phyloP scores from a whole-genome alignment of 2,888 invertebrate genomes.

The Neoaliturus tenellus region DNA sequence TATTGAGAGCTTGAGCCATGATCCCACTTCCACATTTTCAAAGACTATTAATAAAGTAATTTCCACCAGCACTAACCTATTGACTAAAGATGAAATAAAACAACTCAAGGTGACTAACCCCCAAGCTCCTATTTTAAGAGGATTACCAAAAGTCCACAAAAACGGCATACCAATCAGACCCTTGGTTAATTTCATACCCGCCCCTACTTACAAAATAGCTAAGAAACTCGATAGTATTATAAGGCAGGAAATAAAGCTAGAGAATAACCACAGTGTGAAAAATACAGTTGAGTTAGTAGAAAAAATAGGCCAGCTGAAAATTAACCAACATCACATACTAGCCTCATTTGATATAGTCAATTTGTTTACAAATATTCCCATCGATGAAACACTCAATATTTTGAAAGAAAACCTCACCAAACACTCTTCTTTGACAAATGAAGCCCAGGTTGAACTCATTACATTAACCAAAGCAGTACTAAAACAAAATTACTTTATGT shows the following conservation, averaged over 20 bases:
- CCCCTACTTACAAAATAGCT: slow-evolving; percentile 23
- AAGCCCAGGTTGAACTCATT: not conserved
- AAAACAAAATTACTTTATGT: slow-evolving; percentile 10
- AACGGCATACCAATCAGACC: slow-evolving; percentile 3
- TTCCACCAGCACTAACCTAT: not conserved
- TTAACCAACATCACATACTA: not conserved
- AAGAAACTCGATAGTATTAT: not conserved
- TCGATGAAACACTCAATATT: not conserved
- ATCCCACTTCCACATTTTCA: not conserved
- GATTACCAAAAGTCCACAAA: slow-evolving; percentile 13
- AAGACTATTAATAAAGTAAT: slow-evolving; percentile 11
- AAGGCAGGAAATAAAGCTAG: not conserved
- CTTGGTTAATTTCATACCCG: slow-evolving; percentile 14
- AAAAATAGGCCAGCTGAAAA: not conserved
- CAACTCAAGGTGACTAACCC: not conserved
- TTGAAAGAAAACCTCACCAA: not conserved
- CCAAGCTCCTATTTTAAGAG: not conserved
- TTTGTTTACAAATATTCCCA: slow-evolving; percentile 1
- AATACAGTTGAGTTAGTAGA: not conserved
- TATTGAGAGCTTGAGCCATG: not conserved
- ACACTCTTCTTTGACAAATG: not conserved
- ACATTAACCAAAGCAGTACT: not conserved
- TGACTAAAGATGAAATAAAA: not conserved
- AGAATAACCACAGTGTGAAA: not conserved
- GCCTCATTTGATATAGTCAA: slow-evolving; percentile 8